Evolutionary conservation across 37 sponge, comb jelly and placozoan genomes (phyloP).

Genomic region (Diacarnus erythraeanus): DNA sequence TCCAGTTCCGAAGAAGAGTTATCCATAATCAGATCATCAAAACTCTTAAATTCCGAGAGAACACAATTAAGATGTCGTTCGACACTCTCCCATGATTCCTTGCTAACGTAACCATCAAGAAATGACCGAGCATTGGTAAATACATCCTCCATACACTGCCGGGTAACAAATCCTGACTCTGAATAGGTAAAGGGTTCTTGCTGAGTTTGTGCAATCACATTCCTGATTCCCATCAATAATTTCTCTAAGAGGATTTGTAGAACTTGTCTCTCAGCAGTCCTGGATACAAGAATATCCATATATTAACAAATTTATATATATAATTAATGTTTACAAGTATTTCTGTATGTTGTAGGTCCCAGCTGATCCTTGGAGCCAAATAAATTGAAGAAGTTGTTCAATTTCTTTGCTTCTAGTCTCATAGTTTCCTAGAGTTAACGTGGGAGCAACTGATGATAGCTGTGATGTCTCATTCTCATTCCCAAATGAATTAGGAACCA

Average conservation of each 20-base stretch:
- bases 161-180: background rate
- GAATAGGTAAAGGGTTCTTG: background rate
- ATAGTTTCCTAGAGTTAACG: constrained; percentile 17
- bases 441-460: background rate
- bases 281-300: background rate
- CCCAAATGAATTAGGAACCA: background rate
- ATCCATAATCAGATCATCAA: background rate
- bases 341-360: background rate
- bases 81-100: background rate
- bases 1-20: background rate
- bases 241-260: background rate
- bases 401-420: constrained; percentile 16
- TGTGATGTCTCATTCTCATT: background rate
- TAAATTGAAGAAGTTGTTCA: constrained; percentile 7
- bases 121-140: background rate
- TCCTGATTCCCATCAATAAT: background rate
- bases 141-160: background rate
- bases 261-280: background rate
- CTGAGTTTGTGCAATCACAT: background rate
- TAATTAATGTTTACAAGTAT: constrained; percentile 9
- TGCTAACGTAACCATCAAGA: background rate
- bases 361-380: constrained; percentile 42
- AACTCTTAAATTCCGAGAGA: background rate
- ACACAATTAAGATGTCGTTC: constrained; percentile 14
- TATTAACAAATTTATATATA: background rate